Percentiles rank a stretch among this genome's conserved stretches.
These are phyloP conservation scores for Eidolon helvum DNA, from an alignment of 2,113 vertebrate species.

Conservation along the genomic window DNA sequence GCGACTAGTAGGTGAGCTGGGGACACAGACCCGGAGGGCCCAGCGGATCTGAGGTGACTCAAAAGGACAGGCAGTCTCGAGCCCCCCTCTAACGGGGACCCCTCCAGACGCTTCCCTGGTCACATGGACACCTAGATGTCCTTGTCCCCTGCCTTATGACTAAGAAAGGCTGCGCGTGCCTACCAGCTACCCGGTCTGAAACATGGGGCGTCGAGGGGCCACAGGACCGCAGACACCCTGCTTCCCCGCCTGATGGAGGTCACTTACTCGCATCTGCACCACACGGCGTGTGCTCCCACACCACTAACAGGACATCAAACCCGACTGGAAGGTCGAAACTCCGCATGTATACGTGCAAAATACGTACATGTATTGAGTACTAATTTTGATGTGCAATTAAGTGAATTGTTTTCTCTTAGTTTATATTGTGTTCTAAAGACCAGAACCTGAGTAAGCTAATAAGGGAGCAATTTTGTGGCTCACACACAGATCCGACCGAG, in stretches of 20 bases:
- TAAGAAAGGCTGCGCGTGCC: fast-evolving
- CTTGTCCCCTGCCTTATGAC: fast-evolving
- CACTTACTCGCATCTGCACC: fast-evolving
- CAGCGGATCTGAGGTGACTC: too few species aligned
- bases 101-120: neutral
- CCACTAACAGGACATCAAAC: neutral
- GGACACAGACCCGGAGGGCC: neutral
- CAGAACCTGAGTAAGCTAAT: neutral
- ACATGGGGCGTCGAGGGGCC: fast-evolving
- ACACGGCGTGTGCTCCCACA: fast-evolving
- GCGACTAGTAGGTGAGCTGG: neutral
- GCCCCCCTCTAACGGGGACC: neutral
- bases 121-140: fast-evolving
- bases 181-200: fast-evolving
- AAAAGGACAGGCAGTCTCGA: fast-evolving
- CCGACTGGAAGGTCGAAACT: neutral
- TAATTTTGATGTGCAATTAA: neutral
- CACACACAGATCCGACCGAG: too few species aligned
- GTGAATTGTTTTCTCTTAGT: neutral
- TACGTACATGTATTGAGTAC: neutral
- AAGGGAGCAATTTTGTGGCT: neutral
- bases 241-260: fast-evolving
- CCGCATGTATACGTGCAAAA: too few species aligned
- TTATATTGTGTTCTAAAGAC: neutral
- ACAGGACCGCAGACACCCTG: fast-evolving